Conservation (phyloP, 2,888 invertebrate genomes). For the Exocentrus adspersus region DNA sequence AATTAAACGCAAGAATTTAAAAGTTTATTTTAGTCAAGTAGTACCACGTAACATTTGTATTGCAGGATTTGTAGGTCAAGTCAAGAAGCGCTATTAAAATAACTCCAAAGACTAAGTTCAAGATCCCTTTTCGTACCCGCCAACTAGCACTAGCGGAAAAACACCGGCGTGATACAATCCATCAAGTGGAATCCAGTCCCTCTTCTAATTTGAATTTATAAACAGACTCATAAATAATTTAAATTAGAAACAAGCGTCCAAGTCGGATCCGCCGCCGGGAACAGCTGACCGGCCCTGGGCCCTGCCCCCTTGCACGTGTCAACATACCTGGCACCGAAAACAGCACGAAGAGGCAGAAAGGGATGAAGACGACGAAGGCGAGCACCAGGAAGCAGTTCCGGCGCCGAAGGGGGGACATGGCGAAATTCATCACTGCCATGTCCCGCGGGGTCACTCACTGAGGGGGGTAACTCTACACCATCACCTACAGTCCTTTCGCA, state of each 20-base stretch:
- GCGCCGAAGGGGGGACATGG: constrained; percentile 65
- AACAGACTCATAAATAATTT: not conserved
- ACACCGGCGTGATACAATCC: too few relatives aligned
- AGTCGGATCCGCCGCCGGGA: too few relatives aligned
- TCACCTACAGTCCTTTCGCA: constrained; percentile 15
- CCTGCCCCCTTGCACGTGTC: too few relatives aligned
- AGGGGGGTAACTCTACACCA: constrained; percentile 31
- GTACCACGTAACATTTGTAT: too few relatives aligned
- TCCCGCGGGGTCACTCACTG: constrained; percentile 41
- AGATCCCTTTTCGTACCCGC: too few relatives aligned
- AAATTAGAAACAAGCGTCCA: too few relatives aligned
- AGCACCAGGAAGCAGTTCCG: constrained; percentile 69
- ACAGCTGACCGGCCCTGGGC: not conserved
- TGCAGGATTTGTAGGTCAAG: too few relatives aligned
- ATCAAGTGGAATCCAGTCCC: too few relatives aligned
- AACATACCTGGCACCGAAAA: constrained; percentile 66
- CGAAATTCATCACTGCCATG: constrained; percentile 58
- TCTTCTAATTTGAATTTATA: not conserved
- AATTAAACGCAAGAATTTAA: too few relatives aligned
- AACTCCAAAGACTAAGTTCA: too few relatives aligned
- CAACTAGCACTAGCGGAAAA: too few relatives aligned
- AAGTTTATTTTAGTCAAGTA: too few relatives aligned
- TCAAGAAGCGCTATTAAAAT: not conserved
- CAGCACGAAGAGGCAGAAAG: constrained; percentile 68
- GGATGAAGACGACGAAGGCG: constrained; percentile 67